Conservation (phyloP, 1,140 invertebrate species). For the Drosophila serrata region DNA sequence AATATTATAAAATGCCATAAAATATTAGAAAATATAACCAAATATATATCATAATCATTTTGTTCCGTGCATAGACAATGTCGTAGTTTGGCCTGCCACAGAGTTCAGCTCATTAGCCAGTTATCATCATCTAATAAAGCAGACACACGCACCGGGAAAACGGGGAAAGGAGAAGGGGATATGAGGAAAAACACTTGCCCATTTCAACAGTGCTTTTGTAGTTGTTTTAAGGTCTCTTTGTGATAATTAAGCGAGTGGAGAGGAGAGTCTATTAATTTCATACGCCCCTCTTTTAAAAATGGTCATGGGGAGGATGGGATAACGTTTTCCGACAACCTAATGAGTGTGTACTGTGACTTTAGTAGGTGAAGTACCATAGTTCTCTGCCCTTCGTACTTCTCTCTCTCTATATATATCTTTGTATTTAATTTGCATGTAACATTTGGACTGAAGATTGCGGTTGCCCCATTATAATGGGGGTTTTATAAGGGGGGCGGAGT, state of each 20-base stretch:
- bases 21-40: background rate
- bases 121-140: slow-evolving; percentile 83
- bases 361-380: slow-evolving; percentile 50
- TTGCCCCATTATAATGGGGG: slow-evolving; percentile 21
- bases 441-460: slow-evolving; percentile 60
- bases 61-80: slow-evolving; percentile 34
- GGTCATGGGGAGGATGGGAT: slow-evolving; percentile 49
- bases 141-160: slow-evolving; percentile 55
- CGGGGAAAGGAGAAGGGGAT: background rate
- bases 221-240: slow-evolving; percentile 42
- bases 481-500: slow-evolving; percentile 7
- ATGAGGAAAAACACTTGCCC: slow-evolving; percentile 62
- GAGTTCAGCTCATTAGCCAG: slow-evolving; percentile 80
- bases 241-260: slow-evolving; percentile 75
- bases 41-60: slow-evolving; percentile 4
- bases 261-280: slow-evolving; percentile 78
- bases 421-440: slow-evolving; percentile 71
- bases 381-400: slow-evolving; percentile 23
- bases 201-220: slow-evolving; percentile 64
- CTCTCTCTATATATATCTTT: slow-evolving; percentile 9
- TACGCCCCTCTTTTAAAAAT: slow-evolving; percentile 75
- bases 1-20: background rate
- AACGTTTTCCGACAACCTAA: slow-evolving; percentile 69
- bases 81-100: slow-evolving; percentile 61
- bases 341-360: slow-evolving; percentile 46